phyloP scores from a whole-genome alignment of 2,888 invertebrate species.

The Lasioglossum oenotherae region DNA sequence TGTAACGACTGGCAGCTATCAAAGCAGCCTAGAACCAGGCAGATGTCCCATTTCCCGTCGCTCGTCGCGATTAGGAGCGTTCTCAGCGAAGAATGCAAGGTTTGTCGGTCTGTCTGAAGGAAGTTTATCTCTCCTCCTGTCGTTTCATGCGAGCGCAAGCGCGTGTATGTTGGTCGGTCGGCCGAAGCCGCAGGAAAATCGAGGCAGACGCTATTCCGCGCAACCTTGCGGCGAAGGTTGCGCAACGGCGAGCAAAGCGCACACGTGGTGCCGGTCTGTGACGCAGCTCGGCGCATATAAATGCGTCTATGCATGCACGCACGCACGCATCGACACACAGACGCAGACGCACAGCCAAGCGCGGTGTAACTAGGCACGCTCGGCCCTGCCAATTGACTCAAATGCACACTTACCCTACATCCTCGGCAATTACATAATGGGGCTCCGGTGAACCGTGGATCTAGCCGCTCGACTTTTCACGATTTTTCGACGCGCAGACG shows the following conservation, averaged over 20 bases:
- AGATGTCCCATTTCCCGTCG: background rate
- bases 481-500: constrained; percentile 26
- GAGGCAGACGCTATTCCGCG: constrained; percentile 37
- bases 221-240: constrained; percentile 79
- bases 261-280: constrained; percentile 70
- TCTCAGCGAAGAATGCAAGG: constrained; percentile 3
- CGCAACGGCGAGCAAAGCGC: constrained; percentile 65
- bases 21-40: background rate
- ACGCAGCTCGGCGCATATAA: constrained; percentile 56
- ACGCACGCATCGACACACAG: constrained; percentile 42
- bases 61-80: background rate
- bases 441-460: constrained; percentile 53
- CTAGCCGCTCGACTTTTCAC: constrained; percentile 54
- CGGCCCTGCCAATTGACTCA: constrained; percentile 81
- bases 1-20: background rate
- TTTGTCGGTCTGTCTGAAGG: background rate
- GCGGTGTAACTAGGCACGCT: constrained; percentile 64
- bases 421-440: constrained; percentile 81
- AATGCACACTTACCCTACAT: constrained; percentile 83
- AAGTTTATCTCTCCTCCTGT: constrained; percentile 5
- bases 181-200: constrained; percentile 25
- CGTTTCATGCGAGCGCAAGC: background rate
- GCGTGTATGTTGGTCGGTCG: background rate
- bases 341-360: background rate
- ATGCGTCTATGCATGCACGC: constrained; percentile 48